Base-by-base conservation (phyloP, 64 coral and sea anemone species). In the Pocillopora damicornis region DNA sequence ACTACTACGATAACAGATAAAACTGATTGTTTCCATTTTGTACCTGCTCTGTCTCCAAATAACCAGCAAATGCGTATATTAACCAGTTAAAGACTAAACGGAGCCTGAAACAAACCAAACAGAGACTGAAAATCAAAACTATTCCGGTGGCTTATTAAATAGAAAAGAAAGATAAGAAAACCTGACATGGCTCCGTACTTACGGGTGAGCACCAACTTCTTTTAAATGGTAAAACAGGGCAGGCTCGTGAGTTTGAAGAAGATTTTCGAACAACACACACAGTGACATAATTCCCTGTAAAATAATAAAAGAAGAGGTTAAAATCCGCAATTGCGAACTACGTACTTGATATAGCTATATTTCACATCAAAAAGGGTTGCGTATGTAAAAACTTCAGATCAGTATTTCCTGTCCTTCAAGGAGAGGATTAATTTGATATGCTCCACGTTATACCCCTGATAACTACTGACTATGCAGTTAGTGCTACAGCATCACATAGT, bases 41-140 rank as follows among this genome's bases (percentile, higher is more conserved):
- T 59, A 96, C 94, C 88, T 96, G 94, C 37, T 96, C 94, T 3
- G 94, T 96, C 34, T 88, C 81, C 25, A 96, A 79, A 93, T 93
- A 96, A 18, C 94, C 94, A 10, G 94, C 92, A 57, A 92, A 96
- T 18, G 94, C 94, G 20, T 96, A 96, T 5, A 92, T 90, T 75
- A 96, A 36, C 94, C 94, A 96, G 65, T 93, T 96, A 80, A 96
- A 96, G 18, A 81, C 94, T 4, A 96, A 77, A 73, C 88, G 85
- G 35, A 96, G 81, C 77, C 94, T 96, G 78, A 4, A 92, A 79
- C 57, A 37, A 65, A 13, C 59, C 9, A 75, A 35, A 59, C 8
- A 78, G 17, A 37, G 15, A 13, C 58, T 17, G 34, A 5, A 37
- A 78, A 22, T 7, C 14, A 60, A 25, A 59, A 26, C 4, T 25